Evolutionary conservation across 1,140 invertebrate species (phyloP).

Genomic region (Zelostemma sp.): DNA sequence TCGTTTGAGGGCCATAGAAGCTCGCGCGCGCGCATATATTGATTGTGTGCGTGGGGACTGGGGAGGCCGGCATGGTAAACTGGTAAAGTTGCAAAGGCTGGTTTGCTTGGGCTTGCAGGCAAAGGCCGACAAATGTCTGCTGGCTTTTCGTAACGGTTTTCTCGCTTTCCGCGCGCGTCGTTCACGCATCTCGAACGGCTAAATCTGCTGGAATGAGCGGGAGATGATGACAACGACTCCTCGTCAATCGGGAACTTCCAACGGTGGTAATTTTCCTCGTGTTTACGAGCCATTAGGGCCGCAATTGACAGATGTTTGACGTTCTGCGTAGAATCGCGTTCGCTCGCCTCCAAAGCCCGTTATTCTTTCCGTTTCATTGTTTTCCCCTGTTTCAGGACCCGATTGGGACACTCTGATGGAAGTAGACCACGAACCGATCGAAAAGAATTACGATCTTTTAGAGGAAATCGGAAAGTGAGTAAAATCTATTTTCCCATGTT

Average conservation of each 20-base stretch:
- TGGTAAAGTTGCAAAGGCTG: no score
- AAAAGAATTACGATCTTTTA: constrained; percentile 72
- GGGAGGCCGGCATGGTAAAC: constrained; percentile 58
- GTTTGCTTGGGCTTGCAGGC: constrained; percentile 48
- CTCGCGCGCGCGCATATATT: constrained; percentile 40
- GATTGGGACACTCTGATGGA: constrained; percentile 70
- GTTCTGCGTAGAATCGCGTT: constrained; percentile 14
- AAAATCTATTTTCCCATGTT: no score
- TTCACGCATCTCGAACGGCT: constrained; percentile 36
- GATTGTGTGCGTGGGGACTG: constrained; percentile 53
- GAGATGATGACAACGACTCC: constrained; percentile 68
- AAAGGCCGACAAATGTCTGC: constrained; percentile 57
- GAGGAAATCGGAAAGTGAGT: constrained; percentile 77
- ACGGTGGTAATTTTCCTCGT: constrained; percentile 55
- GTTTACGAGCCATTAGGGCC: constrained; percentile 5
- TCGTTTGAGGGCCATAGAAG: not conserved
- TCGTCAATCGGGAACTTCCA: constrained; percentile 61
- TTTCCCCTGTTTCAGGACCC: constrained; percentile 43
- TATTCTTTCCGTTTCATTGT: constrained; percentile 14
- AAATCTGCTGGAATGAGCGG: constrained; percentile 54
- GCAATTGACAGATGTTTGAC: constrained; percentile 58
- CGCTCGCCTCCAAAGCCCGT: constrained; percentile 7
- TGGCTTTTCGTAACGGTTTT: constrained; percentile 62
- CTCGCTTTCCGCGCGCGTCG: constrained; percentile 48
- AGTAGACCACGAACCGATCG: constrained; percentile 73